Conservation (phyloP, 1,140 invertebrate species). For the Drosophila teissieri region DNA sequence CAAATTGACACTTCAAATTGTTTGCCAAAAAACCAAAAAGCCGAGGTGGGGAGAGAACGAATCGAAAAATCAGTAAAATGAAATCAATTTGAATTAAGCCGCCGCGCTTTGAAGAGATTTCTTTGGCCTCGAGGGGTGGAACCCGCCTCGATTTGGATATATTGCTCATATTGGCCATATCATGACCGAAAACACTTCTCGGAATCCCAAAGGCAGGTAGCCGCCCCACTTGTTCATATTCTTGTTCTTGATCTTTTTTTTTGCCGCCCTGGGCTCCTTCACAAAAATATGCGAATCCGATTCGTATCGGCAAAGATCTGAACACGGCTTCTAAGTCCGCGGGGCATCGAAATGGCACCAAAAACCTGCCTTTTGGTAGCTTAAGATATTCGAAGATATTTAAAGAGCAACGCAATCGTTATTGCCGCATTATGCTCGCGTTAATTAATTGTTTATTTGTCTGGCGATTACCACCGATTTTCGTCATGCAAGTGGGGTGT, state of each 20-base stretch:
- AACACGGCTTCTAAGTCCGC: conserved; percentile 35
- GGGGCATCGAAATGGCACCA: conserved; percentile 33
- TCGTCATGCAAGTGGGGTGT: conserved; percentile 23
- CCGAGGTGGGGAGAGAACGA: conserved; percentile 10
- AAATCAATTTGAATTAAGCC: conserved; percentile 80
- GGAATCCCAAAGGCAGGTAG: conserved; percentile 64
- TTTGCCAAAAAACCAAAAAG: conserved; percentile 60
- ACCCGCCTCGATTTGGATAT: conserved; percentile 10
- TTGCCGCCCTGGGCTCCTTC: conserved; percentile 7
- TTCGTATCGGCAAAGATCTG: conserved; percentile 78
- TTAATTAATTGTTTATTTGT: conserved; percentile 79
- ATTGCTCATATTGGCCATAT: conserved; percentile 50
- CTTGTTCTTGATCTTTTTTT: neutral
- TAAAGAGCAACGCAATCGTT: conserved; percentile 27
- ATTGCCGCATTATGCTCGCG: conserved; percentile 54
- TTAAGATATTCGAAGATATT: conserved; percentile 47
- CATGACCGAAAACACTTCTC: conserved; percentile 58
- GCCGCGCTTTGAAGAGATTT: conserved; percentile 49
- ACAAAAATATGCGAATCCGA: conserved; percentile 57
- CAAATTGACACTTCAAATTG: conserved; percentile 81
- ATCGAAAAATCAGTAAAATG: conserved; percentile 8
- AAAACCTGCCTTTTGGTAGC: conserved; percentile 19
- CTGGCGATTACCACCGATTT: conserved; percentile 64
- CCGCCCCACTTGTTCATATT: conserved; percentile 50
- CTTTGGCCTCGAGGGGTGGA: conserved; percentile 42